Conservation (phyloP, 2,888 invertebrate genomes). For the Tyria jacobaeae region DNA sequence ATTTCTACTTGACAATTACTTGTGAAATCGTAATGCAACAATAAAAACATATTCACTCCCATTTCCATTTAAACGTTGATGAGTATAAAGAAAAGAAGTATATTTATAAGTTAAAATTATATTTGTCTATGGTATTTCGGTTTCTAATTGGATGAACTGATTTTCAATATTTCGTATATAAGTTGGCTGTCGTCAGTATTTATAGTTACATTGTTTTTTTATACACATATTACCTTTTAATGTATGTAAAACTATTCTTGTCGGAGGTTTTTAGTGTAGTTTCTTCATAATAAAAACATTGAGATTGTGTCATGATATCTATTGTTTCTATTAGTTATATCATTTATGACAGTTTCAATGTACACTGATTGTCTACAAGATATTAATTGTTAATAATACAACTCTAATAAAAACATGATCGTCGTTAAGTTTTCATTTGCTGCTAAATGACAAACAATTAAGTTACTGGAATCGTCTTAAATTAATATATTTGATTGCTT, state of each 20-base stretch:
- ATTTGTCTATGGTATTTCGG: too few relatives aligned
- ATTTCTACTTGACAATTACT: too few relatives aligned
- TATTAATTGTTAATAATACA: neutral
- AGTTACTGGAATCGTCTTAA: conserved; percentile 20
- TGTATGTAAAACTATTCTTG: too few relatives aligned
- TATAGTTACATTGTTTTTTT: too few relatives aligned
- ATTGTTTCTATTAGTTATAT: neutral
- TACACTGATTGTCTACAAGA: neutral
- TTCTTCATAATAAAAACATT: neutral
- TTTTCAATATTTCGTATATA: too few relatives aligned
- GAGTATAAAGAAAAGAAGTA: too few relatives aligned
- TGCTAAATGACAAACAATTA: conserved; percentile 25
- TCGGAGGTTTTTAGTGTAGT: neutral
- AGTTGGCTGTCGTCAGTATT: too few relatives aligned
- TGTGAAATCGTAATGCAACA: too few relatives aligned
- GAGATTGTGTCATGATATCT: neutral
- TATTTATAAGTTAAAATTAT: too few relatives aligned
- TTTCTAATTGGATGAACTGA: too few relatives aligned
- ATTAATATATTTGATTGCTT: conserved; percentile 23
- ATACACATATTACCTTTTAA: neutral
- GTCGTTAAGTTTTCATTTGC: conserved; percentile 38
- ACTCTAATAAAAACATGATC: neutral
- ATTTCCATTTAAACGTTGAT: too few relatives aligned
- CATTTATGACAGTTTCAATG: neutral
- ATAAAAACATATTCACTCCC: too few relatives aligned